Evolutionary conservation across 1,140 invertebrate genomes (phyloP).

Genomic region (Lamellibrachia luymesi): DNA sequence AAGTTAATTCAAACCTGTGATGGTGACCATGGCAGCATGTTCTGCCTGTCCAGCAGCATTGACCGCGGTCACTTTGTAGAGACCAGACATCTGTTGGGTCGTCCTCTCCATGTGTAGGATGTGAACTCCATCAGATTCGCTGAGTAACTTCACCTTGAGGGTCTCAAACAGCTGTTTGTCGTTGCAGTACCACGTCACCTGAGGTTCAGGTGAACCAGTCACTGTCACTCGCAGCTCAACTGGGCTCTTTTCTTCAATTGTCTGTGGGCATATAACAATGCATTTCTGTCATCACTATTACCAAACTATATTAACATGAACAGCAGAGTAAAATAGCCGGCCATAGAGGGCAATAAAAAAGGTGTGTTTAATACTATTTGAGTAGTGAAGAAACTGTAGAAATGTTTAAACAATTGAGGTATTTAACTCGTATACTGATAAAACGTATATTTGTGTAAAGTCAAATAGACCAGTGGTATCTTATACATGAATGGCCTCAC

Average conservation of each 20-base stretch:
- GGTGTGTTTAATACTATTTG: not conserved
- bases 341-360: not conserved
- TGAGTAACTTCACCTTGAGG: not conserved
- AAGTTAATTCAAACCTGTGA: slow-evolving; percentile 35
- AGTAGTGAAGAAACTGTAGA: not conserved
- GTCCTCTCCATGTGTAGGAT: not conserved
- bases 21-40: slow-evolving; percentile 38
- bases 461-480: not conserved
- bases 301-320: not conserved
- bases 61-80: slow-evolving; percentile 48
- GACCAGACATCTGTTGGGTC: slow-evolving; percentile 64
- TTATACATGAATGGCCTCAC: too few species aligned
- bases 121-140: not conserved
- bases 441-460: not conserved
- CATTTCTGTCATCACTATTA: not conserved
- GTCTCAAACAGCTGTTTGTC: slow-evolving; percentile 18
- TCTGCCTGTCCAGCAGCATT: slow-evolving; percentile 48
- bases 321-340: not conserved
- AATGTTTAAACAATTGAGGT: too few species aligned
- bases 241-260: not conserved
- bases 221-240: slow-evolving; percentile 33
- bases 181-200: slow-evolving; percentile 45
- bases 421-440: not conserved
- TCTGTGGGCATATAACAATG: not conserved
- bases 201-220: slow-evolving; percentile 52